Percentiles rank a stretch among this genome's conserved stretches.
Evolutionary conservation across 2,113 vertebrate genomes (phyloP).

Genomic region (Stomatorhinus ivindoensis): DNA sequence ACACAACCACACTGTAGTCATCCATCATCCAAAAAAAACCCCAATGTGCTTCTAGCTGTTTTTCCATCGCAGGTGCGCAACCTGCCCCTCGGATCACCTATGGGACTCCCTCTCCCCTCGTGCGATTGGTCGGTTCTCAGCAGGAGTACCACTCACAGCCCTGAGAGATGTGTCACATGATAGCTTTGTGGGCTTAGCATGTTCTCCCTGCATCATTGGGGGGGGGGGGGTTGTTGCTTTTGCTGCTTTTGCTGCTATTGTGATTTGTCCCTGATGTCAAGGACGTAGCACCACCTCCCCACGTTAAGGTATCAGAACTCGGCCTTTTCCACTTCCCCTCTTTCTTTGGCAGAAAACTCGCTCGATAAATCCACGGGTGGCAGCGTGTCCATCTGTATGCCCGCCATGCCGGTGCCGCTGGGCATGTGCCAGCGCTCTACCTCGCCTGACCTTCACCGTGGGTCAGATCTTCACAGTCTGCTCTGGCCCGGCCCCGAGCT

Average conservation of each 20-base stretch:
- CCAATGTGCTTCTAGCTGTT: not conserved
- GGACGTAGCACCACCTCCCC: not conserved
- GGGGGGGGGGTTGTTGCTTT: not conserved
- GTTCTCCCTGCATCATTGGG: not conserved
- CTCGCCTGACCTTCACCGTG: not conserved
- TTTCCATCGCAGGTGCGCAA: not conserved
- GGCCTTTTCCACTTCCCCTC: not conserved
- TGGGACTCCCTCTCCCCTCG: not conserved
- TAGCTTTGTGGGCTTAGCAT: not conserved
- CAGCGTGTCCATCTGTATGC: not conserved
- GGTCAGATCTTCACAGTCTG: not conserved
- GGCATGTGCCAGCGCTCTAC: not conserved
- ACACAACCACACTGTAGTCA: not conserved
- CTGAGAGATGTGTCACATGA: not conserved
- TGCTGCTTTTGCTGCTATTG: not conserved
- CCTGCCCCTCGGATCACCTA: not conserved
- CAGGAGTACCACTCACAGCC: not conserved
- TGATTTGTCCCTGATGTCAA: not conserved
- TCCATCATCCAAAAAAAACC: not conserved
- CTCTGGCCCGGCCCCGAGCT: not conserved
- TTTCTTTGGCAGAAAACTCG: not conserved
- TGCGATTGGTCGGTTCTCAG: not conserved
- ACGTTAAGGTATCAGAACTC: not conserved
- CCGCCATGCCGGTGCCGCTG: not conserved
- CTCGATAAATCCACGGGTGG: not conserved